Conservation (phyloP, 1,140 invertebrate genomes). For the Tetranychus cinnabarinus region DNA sequence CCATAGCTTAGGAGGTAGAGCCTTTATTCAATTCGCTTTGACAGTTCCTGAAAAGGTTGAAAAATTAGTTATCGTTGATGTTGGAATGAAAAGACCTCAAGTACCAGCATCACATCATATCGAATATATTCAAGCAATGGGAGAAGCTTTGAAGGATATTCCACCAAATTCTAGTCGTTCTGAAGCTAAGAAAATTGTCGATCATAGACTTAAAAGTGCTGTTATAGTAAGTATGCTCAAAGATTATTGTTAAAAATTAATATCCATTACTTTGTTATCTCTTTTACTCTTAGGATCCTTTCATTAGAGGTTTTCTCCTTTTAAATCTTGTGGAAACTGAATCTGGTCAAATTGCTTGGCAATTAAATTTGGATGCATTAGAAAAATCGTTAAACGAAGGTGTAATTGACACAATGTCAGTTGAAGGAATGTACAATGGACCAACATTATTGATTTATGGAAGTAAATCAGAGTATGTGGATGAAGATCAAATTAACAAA, state of each 20-base stretch:
- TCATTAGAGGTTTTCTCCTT: conserved; percentile 1
- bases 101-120: no score
- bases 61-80: conserved; percentile 1
- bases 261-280: background rate
- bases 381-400: background rate
- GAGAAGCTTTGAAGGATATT: background rate
- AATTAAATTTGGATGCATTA: background rate
- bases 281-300: background rate
- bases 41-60: background rate
- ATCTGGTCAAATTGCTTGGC: background rate
- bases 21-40: background rate
- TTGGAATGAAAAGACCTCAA: background rate
- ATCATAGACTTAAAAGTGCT: background rate
- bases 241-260: background rate
- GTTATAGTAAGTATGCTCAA: background rate
- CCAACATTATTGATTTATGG: background rate
- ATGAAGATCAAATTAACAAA: background rate
- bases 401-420: background rate
- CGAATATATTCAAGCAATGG: background rate
- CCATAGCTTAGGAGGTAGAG: background rate
- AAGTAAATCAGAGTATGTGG: background rate
- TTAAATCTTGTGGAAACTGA: background rate
- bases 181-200: background rate
- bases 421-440: background rate
- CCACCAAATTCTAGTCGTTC: background rate